These are phyloP conservation scores for Syrphus vitripennis DNA, from an alignment of 2,888 invertebrate species.

Conservation along the genomic window DNA sequence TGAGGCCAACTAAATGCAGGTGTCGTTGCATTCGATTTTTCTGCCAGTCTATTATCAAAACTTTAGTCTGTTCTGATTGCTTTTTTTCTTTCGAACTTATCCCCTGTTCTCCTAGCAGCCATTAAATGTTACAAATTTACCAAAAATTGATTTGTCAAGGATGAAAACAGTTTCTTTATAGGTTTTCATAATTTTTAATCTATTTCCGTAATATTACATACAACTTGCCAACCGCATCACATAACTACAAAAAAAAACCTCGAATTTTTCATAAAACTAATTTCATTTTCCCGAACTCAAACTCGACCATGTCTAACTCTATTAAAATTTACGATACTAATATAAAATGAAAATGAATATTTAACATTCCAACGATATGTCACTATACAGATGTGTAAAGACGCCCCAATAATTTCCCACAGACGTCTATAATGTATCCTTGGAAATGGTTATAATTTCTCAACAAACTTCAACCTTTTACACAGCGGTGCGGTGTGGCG, in stretches of 20 bases:
- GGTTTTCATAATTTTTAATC: neutral
- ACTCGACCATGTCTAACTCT: slow-evolving; percentile 1
- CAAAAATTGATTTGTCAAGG: neutral
- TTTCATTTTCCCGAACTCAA: neutral
- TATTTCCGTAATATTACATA: neutral
- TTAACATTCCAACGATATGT: neutral
- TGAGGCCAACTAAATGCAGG: too few relatives aligned
- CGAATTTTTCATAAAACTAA: neutral
- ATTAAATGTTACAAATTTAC: neutral
- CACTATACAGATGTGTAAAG: neutral
- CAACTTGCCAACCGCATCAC: neutral
- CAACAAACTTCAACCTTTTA: slow-evolving; percentile 24
- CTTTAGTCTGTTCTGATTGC: too few relatives aligned
- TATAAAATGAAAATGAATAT: neutral
- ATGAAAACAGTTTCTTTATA: neutral
- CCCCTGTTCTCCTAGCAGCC: neutral
- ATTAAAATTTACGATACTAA: slow-evolving; percentile 10
- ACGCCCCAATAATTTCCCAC: slow-evolving; percentile 6
- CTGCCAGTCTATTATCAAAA: too few relatives aligned
- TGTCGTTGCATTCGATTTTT: too few relatives aligned
- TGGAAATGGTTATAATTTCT: slow-evolving; percentile 15
- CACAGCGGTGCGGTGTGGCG: too few relatives aligned
- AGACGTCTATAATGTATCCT: neutral
- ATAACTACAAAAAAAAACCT: neutral
- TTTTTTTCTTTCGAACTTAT: too few relatives aligned